Percentiles rank a stretch among this genome's conserved stretches.
phyloP scores from a whole-genome alignment of 2,113 vertebrate species.

The Coptodon bakossiorum region DNA sequence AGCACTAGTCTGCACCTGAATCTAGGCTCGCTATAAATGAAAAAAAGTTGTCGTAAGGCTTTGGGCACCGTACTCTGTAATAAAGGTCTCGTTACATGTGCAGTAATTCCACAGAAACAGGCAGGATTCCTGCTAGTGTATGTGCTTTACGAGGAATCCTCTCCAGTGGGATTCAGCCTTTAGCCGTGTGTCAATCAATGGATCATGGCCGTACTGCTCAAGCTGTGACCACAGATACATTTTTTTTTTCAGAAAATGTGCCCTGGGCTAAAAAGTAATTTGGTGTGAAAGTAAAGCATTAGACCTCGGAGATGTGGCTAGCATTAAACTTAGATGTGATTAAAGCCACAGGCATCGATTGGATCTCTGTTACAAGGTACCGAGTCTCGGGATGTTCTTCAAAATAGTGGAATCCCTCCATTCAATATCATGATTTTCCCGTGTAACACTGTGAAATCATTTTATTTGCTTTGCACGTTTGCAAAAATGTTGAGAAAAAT shows the following conservation, averaged over 20 bases:
- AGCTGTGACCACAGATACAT: conserved; percentile 39
- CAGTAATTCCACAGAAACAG: conserved; percentile 5
- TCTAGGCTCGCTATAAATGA: conserved; percentile 13
- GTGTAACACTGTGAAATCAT: conserved; percentile 24
- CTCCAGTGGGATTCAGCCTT: conserved; percentile 13
- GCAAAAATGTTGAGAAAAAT: background rate
- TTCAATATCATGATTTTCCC: conserved; percentile 46
- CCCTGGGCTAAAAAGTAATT: conserved; percentile 56
- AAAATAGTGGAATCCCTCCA: background rate
- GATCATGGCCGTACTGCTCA: conserved; percentile 7
- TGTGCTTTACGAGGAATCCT: background rate
- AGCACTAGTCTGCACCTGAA: background rate
- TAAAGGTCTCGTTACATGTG: conserved; percentile 17
- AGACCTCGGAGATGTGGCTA: conserved; percentile 46
- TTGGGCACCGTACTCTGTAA: background rate
- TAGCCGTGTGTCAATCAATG: conserved; percentile 49
- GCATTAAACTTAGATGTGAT: conserved; percentile 60
- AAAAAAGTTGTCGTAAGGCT: background rate
- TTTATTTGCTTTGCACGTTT: conserved; percentile 43
- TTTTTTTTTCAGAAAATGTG: conserved; percentile 34
- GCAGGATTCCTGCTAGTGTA: background rate
- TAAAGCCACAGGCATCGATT: conserved; percentile 59
- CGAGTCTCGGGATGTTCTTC: conserved; percentile 26
- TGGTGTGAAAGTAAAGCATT: conserved; percentile 61
- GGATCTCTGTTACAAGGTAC: conserved; percentile 38